phyloP scores from a whole-genome alignment of 2,888 invertebrate genomes.

The Cryptocheilus praepositus region DNA sequence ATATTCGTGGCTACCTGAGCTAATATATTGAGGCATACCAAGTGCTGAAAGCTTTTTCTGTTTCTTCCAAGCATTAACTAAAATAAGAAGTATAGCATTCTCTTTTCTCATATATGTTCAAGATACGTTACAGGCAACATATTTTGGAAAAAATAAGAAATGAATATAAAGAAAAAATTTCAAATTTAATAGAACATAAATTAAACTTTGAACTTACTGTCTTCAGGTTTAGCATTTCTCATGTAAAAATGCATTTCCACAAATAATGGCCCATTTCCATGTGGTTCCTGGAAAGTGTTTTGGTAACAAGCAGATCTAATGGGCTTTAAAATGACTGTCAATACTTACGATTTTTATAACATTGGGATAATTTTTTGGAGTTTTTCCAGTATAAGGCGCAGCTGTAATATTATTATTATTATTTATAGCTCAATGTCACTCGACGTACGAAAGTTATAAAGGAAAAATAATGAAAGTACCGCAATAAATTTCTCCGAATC shows the following conservation, averaged over 20 bases:
- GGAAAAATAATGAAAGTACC: slow-evolving; percentile 75
- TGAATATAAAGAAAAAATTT: slow-evolving; percentile 1
- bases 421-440: slow-evolving; percentile 7
- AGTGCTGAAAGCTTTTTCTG: slow-evolving; percentile 82
- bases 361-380: slow-evolving; percentile 79
- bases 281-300: slow-evolving; percentile 84
- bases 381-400: slow-evolving; percentile 75
- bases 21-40: slow-evolving; percentile 90
- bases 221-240: slow-evolving; percentile 83
- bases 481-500: slow-evolving; percentile 95
- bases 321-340: background rate
- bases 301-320: background rate
- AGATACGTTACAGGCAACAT: background rate
- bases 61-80: slow-evolving; percentile 84
- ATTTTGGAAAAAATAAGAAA: background rate
- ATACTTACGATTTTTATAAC: slow-evolving; percentile 89
- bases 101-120: background rate
- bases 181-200: background rate
- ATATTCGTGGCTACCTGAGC: slow-evolving; percentile 88
- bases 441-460: background rate
- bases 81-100: slow-evolving; percentile 20
- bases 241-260: slow-evolving; percentile 95
- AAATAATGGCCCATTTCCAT: slow-evolving; percentile 94
- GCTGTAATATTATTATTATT: slow-evolving; percentile 61
- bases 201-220: slow-evolving; percentile 75